Evolutionary conservation across 1,140 invertebrate species (phyloP), one percentile per base, ranked within the genome.

Genomic region (Acyrthosiphon pisum): DNA sequence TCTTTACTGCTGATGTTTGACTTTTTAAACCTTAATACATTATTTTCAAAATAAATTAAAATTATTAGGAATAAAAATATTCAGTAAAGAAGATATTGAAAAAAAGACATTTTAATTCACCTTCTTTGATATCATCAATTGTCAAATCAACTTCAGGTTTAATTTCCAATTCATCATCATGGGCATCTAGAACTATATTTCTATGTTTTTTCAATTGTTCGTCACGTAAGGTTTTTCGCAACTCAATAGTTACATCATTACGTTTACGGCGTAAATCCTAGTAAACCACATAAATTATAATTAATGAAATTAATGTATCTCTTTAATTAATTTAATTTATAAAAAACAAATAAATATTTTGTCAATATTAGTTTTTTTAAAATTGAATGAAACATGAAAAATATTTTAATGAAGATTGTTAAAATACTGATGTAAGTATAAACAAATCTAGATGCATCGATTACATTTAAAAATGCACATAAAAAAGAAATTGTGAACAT

Each of bases 161-260:
- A 92, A 95, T 94, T 84, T 97, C 96, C 94, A 92, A 26, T 88
- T 91, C 90, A 30, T 93, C 89, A 50, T 95, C 94, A 91, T 96
- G 96, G 83, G 95, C 94, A 68, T 95, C 95, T 11, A 96, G 95
- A 90, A 96, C 96, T 50, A 99, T 97, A 94, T 99, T 99, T 92
- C 99, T 96, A 86, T 98, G 96, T 95, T 99, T 99, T 3, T 97
- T 96, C n/a, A 99, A 95, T 94, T 99, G 98, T 94, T 99, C 99
- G 95, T 99, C 99, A 95, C 99, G 98, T 84, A 98, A 97, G 14
- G 97, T 97, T 96, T 99, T 99, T 30, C 99, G 96, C 18, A 99
- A 95, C 94, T 99, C 98, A 23, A 99, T 97, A 20, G 97, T 98
- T 41, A 98, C 96, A 95, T 99, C 98, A 94, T 96, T 97, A 93